Base-by-base conservation (phyloP, 1,140 invertebrate genomes). In the Liolophura sinensis region DNA sequence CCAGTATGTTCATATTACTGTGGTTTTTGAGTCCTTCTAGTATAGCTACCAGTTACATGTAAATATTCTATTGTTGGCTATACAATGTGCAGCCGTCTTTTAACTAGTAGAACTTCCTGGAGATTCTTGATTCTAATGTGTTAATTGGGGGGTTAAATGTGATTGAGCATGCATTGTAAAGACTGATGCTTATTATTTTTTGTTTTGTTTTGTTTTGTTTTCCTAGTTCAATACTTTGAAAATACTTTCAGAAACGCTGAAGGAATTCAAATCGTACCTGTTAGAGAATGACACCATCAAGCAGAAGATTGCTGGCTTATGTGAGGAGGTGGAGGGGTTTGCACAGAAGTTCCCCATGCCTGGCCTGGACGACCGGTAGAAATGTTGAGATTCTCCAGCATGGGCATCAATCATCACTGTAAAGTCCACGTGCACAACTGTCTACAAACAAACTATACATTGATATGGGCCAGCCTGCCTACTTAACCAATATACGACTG, bases 281-380 rank as follows among this genome's bases (percentile, higher is more conserved):
- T 77, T 93, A 18, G 82, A 87, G 49, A 87, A 89, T 56, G 87
- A 92, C 77, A 76, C 76, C 0, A 83, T 86, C 1, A 84, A 92
- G 65, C 83, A 85, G 67, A 89, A 92, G 82, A 83, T 96, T 18
- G 76, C 85, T 12, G 76, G 78, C 15, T 84, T 97, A 11, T 89
- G 86, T 66, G 79, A 87, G 14, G 87, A 91, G 82, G 89, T 97
- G 0, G 90, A 93, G 82, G 77, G 81, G 1, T 97, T 92, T 85
- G 91, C 94, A 52, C 79, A 78, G 56, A 78, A 87, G 70, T 97
- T 96, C 85, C 88, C 89, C 1, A 84, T 97, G 75, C 95, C 95
- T 25, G 95, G 95, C 50, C 69, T 80, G 61, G 77, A 76, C 31
- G 73, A 75, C 46, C 62, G 62, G 27, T 77, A 68, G 31, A 61